Base-by-base conservation (phyloP, 2,113 vertebrate species). In the Martes martes region DNA sequence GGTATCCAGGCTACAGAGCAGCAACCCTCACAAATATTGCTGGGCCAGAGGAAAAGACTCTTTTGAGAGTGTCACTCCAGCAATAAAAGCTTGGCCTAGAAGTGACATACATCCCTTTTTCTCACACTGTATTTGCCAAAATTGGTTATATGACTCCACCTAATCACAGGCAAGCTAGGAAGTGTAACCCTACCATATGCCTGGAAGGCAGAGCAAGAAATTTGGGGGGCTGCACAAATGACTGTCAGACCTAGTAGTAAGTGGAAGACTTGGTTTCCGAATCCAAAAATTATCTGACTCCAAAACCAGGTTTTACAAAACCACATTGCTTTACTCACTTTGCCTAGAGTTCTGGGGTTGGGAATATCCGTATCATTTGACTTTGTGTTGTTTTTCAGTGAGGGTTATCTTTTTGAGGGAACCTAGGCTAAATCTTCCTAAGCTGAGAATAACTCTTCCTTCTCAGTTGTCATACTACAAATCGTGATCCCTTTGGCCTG, bases 231-330 rank as follows among this genome's bases (percentile, higher is more conserved):
- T 7, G 23, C 79, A 19, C 26, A 87, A 73, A 91, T 83, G 26
- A 83, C 74, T 52, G 50, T 63, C 55, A 71, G 95, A 78, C 11
- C 47, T 61, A 88, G 74, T 61, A 88, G 74, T 24, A 71, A 52
- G 23, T 79, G n/a, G n/a, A 93, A 76, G 28, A 50, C 42, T 55
- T 87, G 8, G 55, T 63, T 84, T 93, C 57, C 21, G 47, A 91
- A 80, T 94, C 55, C 39, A 59, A 50, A 89, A 59, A 73, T 36
- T 26, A 59, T 33, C 52, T 96, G 31, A 87, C 67, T 83, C 36
- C 42, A 73, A 96, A 76, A 33, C 28, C 92, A 95, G 82, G 39
- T 85, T 91, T 85, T 65, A 93, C 9, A 83, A 88, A 84, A 91
- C 69, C 2, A 1, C 47, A 13, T 50, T 87, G 78, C 63, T 89